Percentiles rank a stretch among this genome's conserved stretches.
These are phyloP conservation scores for Lysandra bellargus DNA, from an alignment of 2,888 invertebrate species.

Conservation along the genomic window DNA sequence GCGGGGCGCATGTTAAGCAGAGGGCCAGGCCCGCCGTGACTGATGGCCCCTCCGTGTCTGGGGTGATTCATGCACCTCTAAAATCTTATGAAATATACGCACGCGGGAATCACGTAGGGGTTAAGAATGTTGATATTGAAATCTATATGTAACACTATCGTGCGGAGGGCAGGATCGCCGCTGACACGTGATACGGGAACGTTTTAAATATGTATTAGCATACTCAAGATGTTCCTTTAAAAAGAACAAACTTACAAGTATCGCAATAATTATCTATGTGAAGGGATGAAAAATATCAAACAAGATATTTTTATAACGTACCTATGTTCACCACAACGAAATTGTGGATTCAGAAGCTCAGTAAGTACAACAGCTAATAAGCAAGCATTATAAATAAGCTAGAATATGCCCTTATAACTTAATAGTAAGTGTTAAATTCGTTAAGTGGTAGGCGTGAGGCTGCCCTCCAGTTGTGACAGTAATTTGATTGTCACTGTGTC, in stretches of 20 bases:
- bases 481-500: conserved; percentile 77
- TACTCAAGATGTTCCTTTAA: neutral
- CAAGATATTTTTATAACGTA: too few relatives aligned
- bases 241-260: neutral
- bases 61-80: conserved; percentile 80
- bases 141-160: conserved; percentile 74
- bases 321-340: too few relatives aligned
- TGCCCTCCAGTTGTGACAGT: conserved; percentile 57
- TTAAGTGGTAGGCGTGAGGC: conserved; percentile 45
- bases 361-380: neutral
- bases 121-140: conserved; percentile 80
- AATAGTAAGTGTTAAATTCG: conserved; percentile 23
- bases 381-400: neutral
- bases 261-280: neutral
- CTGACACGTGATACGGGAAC: conserved; percentile 32
- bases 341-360: neutral
- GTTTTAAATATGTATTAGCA: conserved; percentile 7
- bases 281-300: neutral
- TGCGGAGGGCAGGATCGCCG: conserved; percentile 38
- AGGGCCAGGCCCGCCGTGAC: conserved; percentile 75
- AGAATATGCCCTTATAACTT: neutral
- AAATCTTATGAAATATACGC: conserved; percentile 81
- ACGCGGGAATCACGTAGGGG: conserved; percentile 73
- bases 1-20: conserved; percentile 74
- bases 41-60: conserved; percentile 77